Evolutionary conservation across 2,113 vertebrate species (phyloP).

Genomic region (Muntiacus reevesi): DNA sequence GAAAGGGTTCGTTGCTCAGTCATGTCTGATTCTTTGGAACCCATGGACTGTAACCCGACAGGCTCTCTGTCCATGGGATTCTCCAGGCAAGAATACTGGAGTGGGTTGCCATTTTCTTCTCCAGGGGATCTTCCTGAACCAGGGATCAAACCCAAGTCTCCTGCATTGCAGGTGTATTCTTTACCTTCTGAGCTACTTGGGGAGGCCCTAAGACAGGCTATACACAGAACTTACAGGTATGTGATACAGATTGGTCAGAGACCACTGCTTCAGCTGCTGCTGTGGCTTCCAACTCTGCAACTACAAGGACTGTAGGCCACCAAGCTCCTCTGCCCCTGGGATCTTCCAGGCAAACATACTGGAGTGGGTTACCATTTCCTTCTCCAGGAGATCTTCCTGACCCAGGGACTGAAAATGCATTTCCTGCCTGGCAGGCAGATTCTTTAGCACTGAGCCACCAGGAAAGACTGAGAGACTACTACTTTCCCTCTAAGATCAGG

Average conservation of each 20-base stretch:
- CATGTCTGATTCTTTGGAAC: accelerated
- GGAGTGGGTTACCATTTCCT: background rate
- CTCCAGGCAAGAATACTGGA: background rate
- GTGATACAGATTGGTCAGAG: background rate
- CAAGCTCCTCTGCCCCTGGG: background rate
- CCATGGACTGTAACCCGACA: background rate
- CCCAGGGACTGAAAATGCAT: accelerated
- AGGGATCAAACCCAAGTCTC: background rate
- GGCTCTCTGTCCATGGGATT: background rate
- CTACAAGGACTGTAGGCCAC: background rate
- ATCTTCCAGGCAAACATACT: background rate
- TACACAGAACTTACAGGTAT: background rate
- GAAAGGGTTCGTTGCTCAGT: background rate
- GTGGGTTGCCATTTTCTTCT: background rate
- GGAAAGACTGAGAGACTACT: background rate
- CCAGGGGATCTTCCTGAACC: background rate
- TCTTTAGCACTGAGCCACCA: background rate
- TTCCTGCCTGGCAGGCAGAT: background rate
- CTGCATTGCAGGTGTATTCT: background rate
- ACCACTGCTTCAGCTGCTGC: background rate
- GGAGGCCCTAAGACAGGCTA: background rate
- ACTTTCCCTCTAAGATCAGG: background rate
- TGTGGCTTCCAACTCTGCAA: background rate
- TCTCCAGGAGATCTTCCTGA: background rate
- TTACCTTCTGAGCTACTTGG: background rate